Base-by-base conservation (phyloP, 2,888 invertebrate genomes). In the Lordiphosa fenestrarum region DNA sequence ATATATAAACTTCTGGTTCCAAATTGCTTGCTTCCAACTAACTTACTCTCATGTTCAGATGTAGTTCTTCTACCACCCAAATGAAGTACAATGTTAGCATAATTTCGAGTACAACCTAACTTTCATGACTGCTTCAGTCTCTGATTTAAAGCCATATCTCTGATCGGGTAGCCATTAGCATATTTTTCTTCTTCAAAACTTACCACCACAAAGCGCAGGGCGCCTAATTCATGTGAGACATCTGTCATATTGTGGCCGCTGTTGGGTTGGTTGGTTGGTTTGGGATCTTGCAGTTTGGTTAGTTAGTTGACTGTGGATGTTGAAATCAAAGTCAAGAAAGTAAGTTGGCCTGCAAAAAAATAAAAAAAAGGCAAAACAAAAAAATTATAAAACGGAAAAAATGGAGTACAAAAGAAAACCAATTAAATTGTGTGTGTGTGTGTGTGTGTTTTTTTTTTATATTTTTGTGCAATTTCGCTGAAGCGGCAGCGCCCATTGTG, bases 161-260 rank as follows among this genome's bases (percentile, higher is more conserved):
- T 21, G 21, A 21, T 21, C 21, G 15, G 15, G 15, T 19, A 19
- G 19, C 19, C 30, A 30, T 30, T 30, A 30, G 30, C 30, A 25
- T n/a, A n/a, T 21, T n/a, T 48, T 19, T 4, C 9, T 33, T 23
- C 6, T 33, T 6, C 10, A 30, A 30, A 54, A 88, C 89, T 88
- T 80, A 89, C 89, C 88, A 89, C 88, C 62, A 89, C 87, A 73
- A 85, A 89, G 52, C 89, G 86, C 57, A 89, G 69, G 40, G 90
- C 81, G 51, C 87, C 88, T 62, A 89, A 75, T 73, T 89, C 89
- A 74, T 89, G 89, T 58, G 89, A 88, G 66, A 89, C 89, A 75
- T 89, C 89, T 62, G 88, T 80, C 89, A 89, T 89, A 69, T 68
- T 81, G 44, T 47, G 71, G 49, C 48, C 65, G 50, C 61, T 54